Evolutionary conservation across 2,888 invertebrate genomes (phyloP), one percentile per base, ranked within the genome.

Genomic region (Amiota minor): DNA sequence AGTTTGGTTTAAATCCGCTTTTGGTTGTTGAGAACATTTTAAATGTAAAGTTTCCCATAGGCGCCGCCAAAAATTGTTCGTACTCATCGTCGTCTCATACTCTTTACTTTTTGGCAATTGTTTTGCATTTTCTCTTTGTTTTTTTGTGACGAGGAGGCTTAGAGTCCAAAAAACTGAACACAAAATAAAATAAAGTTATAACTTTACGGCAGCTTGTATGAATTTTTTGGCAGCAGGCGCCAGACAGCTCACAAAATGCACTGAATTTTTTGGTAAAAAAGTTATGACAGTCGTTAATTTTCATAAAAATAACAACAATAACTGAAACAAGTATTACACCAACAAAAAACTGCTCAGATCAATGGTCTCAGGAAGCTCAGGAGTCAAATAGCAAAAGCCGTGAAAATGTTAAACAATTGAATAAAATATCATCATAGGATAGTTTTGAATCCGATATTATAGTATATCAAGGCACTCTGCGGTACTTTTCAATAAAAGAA

Each of bases 181-280:
- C 55, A 70, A 59, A 75, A 61, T 35, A 64, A 72, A n/a, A 72
- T 70, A 81, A 81, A 79, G 83, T 81, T 83, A 80, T 78, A 82
- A 78, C 81, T 78, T 76, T 76, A 74, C 79, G 84, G 85, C 80
- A 85, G 68, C 82, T 83, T 84, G 85, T 82, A 85, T 83, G 80
- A 82, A 76, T 80, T 56, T 35, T 83, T 85, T 83, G 84, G 84
- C 85, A 80, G 78, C 35, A 35, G 14, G 45, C 23, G 45, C 14
- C 35, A 62, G 14, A 35, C 14, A 16, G 10, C 82, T 83, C 81
- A 85, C 78, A 83, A 84, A 82, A 84, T 77, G 81, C 75, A 79
- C 75, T 76, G 11, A 35, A 70, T 59, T 45, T 16, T 75, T 75
- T 73, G 78, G 59, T 80, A 61, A 72, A 76, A 84, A 85, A 83